These are phyloP conservation scores for Sinotaia quadrata DNA, from an alignment of 2,888 invertebrate species.

Conservation along the genomic window DNA sequence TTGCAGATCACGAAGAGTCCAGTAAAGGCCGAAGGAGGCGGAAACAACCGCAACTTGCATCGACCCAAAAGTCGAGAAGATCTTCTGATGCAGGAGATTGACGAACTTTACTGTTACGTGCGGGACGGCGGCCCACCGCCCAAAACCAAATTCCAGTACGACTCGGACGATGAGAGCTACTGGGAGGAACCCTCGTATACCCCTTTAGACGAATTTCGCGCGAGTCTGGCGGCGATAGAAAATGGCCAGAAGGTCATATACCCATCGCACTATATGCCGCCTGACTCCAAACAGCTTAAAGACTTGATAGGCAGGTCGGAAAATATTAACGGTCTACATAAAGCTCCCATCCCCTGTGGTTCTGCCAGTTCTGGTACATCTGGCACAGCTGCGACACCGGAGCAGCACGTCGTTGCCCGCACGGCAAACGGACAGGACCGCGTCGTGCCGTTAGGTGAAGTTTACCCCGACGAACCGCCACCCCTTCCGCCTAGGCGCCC, in stretches of 20 bases:
- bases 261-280: constrained; percentile 49
- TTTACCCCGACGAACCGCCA: constrained; percentile 1
- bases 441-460: not conserved
- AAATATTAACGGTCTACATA: constrained; percentile 3
- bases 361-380: not conserved
- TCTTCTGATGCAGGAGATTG: constrained; percentile 84
- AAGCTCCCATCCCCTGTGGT: not conserved
- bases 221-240: constrained; percentile 54
- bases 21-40: not conserved
- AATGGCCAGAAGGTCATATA: constrained; percentile 51
- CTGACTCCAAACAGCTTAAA: constrained; percentile 42
- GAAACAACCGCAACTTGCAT: constrained; percentile 30
- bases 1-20: constrained; percentile 46
- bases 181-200: constrained; percentile 70
- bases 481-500: constrained; percentile 20
- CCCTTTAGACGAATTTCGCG: constrained; percentile 60
- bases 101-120: constrained; percentile 96
- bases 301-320: constrained; percentile 7
- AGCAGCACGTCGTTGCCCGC: not conserved
- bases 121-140: constrained; percentile 92
- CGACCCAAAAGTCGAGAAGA: constrained; percentile 80
- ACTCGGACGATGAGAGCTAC: constrained; percentile 68
- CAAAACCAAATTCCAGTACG: constrained; percentile 60
- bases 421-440: not conserved
- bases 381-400: not conserved